phyloP scores from a whole-genome alignment of 2,113 vertebrate genomes.

The Ranitomeya imitator region DNA sequence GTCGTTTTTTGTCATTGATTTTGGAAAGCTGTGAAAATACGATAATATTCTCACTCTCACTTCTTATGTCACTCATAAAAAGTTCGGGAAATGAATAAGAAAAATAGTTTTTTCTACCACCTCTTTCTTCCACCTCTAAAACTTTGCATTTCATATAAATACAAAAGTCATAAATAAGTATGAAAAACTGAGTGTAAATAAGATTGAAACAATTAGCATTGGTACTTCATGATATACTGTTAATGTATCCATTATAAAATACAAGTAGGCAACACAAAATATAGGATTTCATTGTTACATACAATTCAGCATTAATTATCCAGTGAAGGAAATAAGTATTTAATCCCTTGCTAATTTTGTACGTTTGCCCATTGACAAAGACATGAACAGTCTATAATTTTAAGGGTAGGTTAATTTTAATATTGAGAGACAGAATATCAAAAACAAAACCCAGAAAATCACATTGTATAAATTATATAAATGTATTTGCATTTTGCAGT shows the following conservation, averaged over 20 bases:
- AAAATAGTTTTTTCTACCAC: not conserved
- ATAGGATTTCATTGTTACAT: not conserved
- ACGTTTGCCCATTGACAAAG: no score
- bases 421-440: no score
- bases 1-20: constrained; percentile 32
- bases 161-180: not conserved
- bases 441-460: no score
- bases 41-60: not conserved
- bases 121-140: not conserved
- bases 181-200: not conserved
- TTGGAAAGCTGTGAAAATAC: not conserved
- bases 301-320: not conserved
- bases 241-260: not conserved
- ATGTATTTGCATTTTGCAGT: no score
- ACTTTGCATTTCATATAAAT: not conserved
- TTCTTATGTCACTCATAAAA: not conserved
- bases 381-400: no score
- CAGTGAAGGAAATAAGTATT: no score
- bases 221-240: not conserved
- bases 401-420: no score
- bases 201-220: not conserved
- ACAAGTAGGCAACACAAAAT: not conserved
- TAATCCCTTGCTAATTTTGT: no score
- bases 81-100: not conserved
- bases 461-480: no score